Evolutionary conservation across 2,113 vertebrate species (phyloP), one percentile per base, ranked within the genome.

Genomic region (Ctenomys sociabilis): DNA sequence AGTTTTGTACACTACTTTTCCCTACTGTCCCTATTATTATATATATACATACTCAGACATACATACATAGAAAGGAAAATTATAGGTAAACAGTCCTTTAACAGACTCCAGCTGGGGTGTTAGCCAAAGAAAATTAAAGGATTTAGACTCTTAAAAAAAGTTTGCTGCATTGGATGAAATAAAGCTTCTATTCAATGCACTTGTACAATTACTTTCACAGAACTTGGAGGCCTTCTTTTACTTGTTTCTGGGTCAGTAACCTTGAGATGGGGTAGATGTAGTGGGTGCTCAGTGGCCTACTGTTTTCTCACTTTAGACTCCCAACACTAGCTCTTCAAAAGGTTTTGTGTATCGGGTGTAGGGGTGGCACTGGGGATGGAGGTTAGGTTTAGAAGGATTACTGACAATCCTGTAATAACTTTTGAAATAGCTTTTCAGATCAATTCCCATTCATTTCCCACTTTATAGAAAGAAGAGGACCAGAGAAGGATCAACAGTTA

Each of bases 391-490:
- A 97, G 95, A 96, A 96, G 96, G 96, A 97, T 98, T 98, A 98
- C 97, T 94, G 96, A 91, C 97, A 98, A 97, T 97, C 97, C 96
- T 35, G 85, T 98, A 97, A 98, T 98, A 97, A 98, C 95, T 97
- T 97, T 96, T 97, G 96, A 98, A 97, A 97, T 97, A 97, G 97
- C 95, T 98, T 97, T 97, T 97, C 95, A 95, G 96, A 97, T 97
- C 96, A 97, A 98, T 97, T 97, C 96, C 91, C 93, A 97, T 97
- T 97, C 97, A 97, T 96, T 97, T 97, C 91, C 96, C 95, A 96
- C 94, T 97, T 97, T 97, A 93, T 81, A 88, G 96, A 96, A 92
- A 96, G 91, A 90, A 95, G 94, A 93, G 85, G 63, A 93, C 92
- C 84, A 92, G 85, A 30, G 87, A 92, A 96, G 95, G 97, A 97